Evolutionary conservation across 2,113 vertebrate species (phyloP).

Genomic region (Psittacara wagleri): DNA sequence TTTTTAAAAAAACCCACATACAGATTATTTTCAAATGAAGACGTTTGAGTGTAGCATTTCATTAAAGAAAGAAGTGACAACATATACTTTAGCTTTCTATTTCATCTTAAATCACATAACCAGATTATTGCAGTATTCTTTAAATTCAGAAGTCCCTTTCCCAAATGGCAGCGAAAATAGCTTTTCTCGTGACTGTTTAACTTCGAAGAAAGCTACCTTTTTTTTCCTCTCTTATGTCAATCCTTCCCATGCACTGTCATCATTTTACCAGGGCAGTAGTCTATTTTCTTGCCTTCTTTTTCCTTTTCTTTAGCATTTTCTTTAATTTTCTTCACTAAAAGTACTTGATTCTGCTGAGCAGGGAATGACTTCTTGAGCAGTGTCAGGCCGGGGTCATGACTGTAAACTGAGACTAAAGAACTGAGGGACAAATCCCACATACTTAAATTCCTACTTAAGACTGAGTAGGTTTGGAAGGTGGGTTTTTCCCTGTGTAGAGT

Average conservation of each 20-base stretch:
- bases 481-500: not conserved
- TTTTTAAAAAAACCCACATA: slow-evolving; percentile 52
- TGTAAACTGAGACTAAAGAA: not conserved
- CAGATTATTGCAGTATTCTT: slow-evolving; percentile 59
- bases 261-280: slow-evolving; percentile 39
- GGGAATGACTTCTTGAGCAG: not conserved
- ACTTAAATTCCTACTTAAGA: not conserved
- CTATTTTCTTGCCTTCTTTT: slow-evolving; percentile 45
- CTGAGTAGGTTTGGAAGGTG: not conserved
- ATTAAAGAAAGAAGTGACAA: slow-evolving; percentile 66
- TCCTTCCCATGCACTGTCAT: slow-evolving; percentile 66
- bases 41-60: slow-evolving; percentile 44
- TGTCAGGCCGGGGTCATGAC: not conserved
- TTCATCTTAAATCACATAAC: slow-evolving; percentile 61
- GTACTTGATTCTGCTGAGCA: not conserved
- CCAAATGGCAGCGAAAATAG: slow-evolving; percentile 54
- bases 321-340: not conserved
- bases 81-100: slow-evolving; percentile 65
- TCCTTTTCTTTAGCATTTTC: not conserved
- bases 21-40: slow-evolving; percentile 56
- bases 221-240: slow-evolving; percentile 54
- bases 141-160: slow-evolving; percentile 63
- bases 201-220: slow-evolving; percentile 51
- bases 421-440: not conserved
- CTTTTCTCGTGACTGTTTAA: slow-evolving; percentile 67